Percentiles rank a stretch among this genome's conserved stretches.
These are phyloP conservation scores for Cylas formicarius DNA, from an alignment of 1,140 invertebrate species.

Conservation along the genomic window DNA sequence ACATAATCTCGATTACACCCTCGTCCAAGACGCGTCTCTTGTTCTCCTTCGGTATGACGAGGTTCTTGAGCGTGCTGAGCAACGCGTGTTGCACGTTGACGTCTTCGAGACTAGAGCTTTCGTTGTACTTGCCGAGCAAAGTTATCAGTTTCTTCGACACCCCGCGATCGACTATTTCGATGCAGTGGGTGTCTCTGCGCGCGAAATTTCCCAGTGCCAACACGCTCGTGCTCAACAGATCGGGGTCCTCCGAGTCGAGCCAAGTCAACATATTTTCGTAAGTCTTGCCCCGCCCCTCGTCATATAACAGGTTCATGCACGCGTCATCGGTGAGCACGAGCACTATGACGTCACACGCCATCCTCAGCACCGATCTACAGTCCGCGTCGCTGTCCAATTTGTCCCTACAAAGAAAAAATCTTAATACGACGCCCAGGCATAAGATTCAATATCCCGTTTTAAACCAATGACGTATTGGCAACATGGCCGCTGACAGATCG, in stretches of 20 bases:
- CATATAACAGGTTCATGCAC: constrained; percentile 75
- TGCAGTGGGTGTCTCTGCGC: constrained; percentile 74
- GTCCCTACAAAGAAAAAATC: constrained; percentile 15
- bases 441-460: too few relatives aligned
- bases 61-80: constrained; percentile 72
- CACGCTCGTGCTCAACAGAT: constrained; percentile 69
- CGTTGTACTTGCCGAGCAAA: constrained; percentile 31
- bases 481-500: too few relatives aligned
- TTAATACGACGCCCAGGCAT: too few relatives aligned
- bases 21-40: constrained; percentile 64
- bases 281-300: constrained; percentile 60
- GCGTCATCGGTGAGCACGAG: constrained; percentile 80
- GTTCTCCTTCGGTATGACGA: constrained; percentile 72
- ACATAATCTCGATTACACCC: constrained; percentile 64
- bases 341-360: constrained; percentile 78
- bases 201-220: constrained; percentile 87
- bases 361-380: constrained; percentile 65
- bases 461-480: too few relatives aligned
- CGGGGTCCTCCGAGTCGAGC: constrained; percentile 65
- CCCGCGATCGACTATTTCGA: constrained; percentile 70
- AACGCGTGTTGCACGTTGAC: constrained; percentile 76
- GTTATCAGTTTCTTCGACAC: constrained; percentile 66
- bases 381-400: constrained; percentile 57
- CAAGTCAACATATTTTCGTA: constrained; percentile 67
- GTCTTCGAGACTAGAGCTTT: constrained; percentile 40